Evolutionary conservation across 1,140 invertebrate genomes (phyloP), one percentile per base, ranked within the genome.

Genomic region (Spodoptera frugiperda): DNA sequence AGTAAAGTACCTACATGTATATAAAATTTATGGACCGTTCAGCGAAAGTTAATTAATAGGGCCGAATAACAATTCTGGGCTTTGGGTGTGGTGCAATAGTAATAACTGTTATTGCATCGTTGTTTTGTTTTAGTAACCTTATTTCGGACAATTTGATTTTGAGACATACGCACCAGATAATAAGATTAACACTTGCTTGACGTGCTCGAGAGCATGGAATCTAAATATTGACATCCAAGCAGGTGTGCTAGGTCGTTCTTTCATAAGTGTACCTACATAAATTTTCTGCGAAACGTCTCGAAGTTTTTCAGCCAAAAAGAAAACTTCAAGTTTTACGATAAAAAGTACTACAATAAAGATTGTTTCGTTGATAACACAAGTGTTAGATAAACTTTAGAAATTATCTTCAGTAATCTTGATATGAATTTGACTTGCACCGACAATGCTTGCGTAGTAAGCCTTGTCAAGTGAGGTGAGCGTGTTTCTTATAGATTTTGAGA

Each of bases 21-120:
- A 49, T 67, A 61, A 61, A 61, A 61, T 67, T 67, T 67, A 67
- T 67, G 63, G 48, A 44, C 63, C 44, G 44, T 67, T 11, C 17
- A 46, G 44, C 17, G 44, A 67, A 67, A 67, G 63, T 67, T 49
- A 14, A 48, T 49, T 25, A 48, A 0, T 65, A 21, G 44, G 19
- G 19, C 15, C 44, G 17, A 39, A 39, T 39, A 19, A 25, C 25
- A 25, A 4, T 21, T 12, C 10, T 14, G 55, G 12, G 21, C 17
- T 63, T 12, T 19, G 3, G 6, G 15, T 17, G 44, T 63, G 59
- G 61, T 21, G 44, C 12, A 65, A 65, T 46, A 48, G 15, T 48
- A 15, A 51, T 51, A 15, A 51, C 1, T 51, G 3, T 25, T 51
- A n/a, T 51, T 51, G 33, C 33, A 39, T 39, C 33, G 33, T 10